Evolutionary conservation across 2,888 invertebrate genomes (phyloP).

Genomic region (Ptilodon capucinus): DNA sequence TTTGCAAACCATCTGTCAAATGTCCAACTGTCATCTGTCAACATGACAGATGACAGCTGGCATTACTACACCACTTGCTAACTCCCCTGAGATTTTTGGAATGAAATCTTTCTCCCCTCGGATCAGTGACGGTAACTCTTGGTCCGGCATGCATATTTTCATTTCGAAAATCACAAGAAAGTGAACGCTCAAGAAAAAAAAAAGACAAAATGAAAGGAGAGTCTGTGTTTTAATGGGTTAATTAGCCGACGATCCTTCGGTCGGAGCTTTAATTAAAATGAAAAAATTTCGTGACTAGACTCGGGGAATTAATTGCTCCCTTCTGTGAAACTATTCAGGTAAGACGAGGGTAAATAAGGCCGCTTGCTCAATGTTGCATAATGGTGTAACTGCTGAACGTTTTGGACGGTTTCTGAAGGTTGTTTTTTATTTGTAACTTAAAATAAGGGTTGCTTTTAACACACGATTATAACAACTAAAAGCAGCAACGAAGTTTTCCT

Average conservation of each 20-base stretch:
- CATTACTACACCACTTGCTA: too few relatives aligned
- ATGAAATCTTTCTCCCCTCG: not conserved
- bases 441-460: too few relatives aligned
- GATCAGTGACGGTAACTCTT: constrained; percentile 16
- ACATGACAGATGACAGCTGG: too few relatives aligned
- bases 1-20: too few relatives aligned
- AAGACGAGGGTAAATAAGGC: constrained; percentile 60
- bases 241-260: constrained; percentile 78
- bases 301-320: constrained; percentile 72
- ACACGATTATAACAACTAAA: too few relatives aligned
- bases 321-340: constrained; percentile 78
- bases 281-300: constrained; percentile 80
- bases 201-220: constrained; percentile 74
- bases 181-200: constrained; percentile 63
- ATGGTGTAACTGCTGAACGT: constrained; percentile 3
- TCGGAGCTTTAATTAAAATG: constrained; percentile 79
- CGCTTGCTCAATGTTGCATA: constrained; percentile 34
- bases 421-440: too few relatives aligned
- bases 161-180: constrained; percentile 73
- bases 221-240: constrained; percentile 81
- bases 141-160: constrained; percentile 34
- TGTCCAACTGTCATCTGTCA: too few relatives aligned
- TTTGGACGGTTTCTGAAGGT: not conserved
- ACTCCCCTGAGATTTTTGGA: too few relatives aligned
- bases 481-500: too few relatives aligned